Percentiles rank a stretch among this genome's conserved stretches.
Conservation (phyloP, 2,888 invertebrate species). For the Cenopis cana region DNA sequence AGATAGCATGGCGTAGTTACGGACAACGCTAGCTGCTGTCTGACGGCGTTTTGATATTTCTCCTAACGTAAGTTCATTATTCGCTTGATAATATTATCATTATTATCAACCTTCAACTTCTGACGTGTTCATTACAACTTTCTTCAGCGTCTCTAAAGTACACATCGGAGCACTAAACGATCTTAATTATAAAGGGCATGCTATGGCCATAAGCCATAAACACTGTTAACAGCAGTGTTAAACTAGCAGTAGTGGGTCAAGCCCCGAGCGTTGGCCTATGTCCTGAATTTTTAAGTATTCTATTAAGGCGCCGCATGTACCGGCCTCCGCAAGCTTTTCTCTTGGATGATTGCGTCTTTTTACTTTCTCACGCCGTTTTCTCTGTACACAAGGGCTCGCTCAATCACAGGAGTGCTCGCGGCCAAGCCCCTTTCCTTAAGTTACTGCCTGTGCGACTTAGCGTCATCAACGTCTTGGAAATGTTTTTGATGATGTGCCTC, state of each 20-base stretch:
- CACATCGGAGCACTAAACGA: conserved; percentile 14
- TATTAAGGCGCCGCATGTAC: conserved; percentile 66
- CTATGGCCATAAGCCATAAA: conserved; percentile 36
- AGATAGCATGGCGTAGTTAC: conserved; percentile 67
- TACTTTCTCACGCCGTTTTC: conserved; percentile 73
- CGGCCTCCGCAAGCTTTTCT: conserved; percentile 72
- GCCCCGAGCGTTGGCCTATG: conserved; percentile 51
- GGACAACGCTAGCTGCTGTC: conserved; percentile 53
- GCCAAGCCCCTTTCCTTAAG: conserved; percentile 54
- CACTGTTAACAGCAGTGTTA: conserved; percentile 30
- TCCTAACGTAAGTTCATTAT: conserved; percentile 33
- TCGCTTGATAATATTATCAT: not conserved
- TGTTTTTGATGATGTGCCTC: not conserved
- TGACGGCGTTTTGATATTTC: conserved; percentile 42
- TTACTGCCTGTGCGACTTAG: conserved; percentile 45
- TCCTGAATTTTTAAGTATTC: conserved; percentile 82
- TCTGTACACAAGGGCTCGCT: conserved; percentile 58
- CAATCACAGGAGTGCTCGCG: conserved; percentile 63
- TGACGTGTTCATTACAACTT: conserved; percentile 35
- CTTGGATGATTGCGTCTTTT: conserved; percentile 80
- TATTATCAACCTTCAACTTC: not conserved
- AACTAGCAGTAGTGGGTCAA: conserved; percentile 67
- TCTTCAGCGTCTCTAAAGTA: conserved; percentile 28
- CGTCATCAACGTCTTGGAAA: conserved; percentile 32
- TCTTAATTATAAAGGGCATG: conserved; percentile 36